A percentile compares a stretch with the other conserved stretches of the same genome.
phyloP scores from a whole-genome alignment of 2,113 vertebrate species.

The Chaetorhynchus papuensis region DNA sequence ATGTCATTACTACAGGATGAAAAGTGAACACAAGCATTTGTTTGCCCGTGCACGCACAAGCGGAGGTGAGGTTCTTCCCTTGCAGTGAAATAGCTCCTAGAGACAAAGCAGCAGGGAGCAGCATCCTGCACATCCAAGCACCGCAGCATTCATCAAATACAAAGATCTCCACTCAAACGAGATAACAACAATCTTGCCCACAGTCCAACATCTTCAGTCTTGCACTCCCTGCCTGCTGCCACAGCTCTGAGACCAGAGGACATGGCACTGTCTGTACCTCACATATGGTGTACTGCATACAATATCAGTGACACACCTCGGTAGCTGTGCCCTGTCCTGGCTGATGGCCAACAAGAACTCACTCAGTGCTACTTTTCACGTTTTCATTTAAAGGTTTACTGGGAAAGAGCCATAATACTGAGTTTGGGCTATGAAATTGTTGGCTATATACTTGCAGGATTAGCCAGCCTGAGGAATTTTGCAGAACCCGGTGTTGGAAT shows the following conservation, averaged over 20 bases:
- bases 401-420: background rate
- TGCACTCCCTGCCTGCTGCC: background rate
- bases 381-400: background rate
- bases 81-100: background rate
- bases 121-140: background rate
- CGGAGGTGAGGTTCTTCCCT: background rate
- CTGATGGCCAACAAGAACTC: background rate
- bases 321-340: background rate
- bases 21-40: background rate
- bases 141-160: background rate
- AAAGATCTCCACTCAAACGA: background rate
- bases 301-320: background rate
- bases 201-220: background rate
- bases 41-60: background rate
- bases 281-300: rapidly evolving
- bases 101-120: background rate
- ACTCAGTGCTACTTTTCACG: background rate
- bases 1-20: background rate
- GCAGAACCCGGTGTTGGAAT: background rate
- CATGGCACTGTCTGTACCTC: too few relatives aligned
- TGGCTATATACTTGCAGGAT: background rate
- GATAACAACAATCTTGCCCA: background rate
- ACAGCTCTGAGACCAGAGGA: background rate
- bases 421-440: background rate
- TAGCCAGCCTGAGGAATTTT: background rate